Evolutionary conservation across 64 coral and sea anemone species (phyloP), one percentile per base, ranked within the genome.

Genomic region (Pocillopora damicornis): DNA sequence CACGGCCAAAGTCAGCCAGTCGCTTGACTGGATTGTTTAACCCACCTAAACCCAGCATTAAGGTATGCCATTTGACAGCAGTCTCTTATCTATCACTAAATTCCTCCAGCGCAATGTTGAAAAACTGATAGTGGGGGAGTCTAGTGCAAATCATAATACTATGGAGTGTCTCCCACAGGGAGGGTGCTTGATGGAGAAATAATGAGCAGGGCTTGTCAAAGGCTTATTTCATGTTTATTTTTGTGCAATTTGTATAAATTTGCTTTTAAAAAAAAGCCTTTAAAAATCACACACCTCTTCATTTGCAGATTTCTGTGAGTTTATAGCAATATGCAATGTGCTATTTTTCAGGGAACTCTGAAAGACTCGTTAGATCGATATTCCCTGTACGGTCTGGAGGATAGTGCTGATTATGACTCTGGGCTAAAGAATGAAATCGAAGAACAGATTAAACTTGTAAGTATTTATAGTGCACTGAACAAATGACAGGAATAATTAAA

Each of bases 1-100:
- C 89, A 9, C 82, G 91, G 84, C 83, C 94, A 16, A 96, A 88
- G 58, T 93, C 94, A 60, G 81, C 64, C 11, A 68, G 88, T 86
- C 89, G 90, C 58, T 75, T 93, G 38, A 87, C 88, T 75, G 94
- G 91, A 22, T 73, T 96, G 26, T 96, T 96, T 30, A 95, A 90
- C 75, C 91, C 87, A 75, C 94, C 91, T 1, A 96, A 87, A 90
- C 59, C 38, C 38, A 51, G 42, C 42, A 60, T 88, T 61, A 96
- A 92, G 94, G 94, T 96, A 88, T 35, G 38, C 20, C 1, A 79
- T 79, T 11, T 59, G 42, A 51, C 42, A 51, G 7, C 42, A 51
- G 42, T 51, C 42, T 51, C 42, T 45, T n/a, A 30, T 30, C 30
- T 30, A 30, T 30, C 30, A 30, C 42, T 51, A 2, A 7, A 51